Percentiles rank a stretch among this genome's conserved stretches.
Evolutionary conservation across 2,797 vertebrate species (phyloP).

Genomic region (Etheostoma perlongum): DNA sequence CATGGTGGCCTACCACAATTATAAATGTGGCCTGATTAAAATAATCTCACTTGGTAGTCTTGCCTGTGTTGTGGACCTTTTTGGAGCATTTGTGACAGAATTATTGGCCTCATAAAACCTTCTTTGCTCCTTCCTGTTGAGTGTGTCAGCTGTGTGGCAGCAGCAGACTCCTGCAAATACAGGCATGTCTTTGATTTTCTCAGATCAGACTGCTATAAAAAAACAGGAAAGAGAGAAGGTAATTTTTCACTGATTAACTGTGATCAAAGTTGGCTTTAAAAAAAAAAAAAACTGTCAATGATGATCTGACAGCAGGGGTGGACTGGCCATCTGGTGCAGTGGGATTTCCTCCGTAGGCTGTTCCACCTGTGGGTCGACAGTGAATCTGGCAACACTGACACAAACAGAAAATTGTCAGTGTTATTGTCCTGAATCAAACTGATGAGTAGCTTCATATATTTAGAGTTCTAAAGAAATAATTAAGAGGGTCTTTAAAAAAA

Average conservation of each 20-base stretch:
- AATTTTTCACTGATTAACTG: conserved; percentile 32
- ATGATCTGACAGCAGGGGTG: conserved; percentile 24
- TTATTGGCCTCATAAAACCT: background rate
- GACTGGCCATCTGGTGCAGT: conserved; percentile 33
- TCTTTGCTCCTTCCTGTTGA: background rate
- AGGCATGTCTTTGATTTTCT: background rate
- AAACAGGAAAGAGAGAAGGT: conserved; percentile 6
- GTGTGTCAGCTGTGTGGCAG: background rate
- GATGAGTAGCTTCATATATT: background rate
- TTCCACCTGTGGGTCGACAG: conserved; percentile 13
- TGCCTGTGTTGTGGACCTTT: background rate
- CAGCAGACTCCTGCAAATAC: background rate
- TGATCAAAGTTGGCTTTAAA: conserved; percentile 28
- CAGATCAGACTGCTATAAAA: conserved; percentile 3
- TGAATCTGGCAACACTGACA: conserved; percentile 34
- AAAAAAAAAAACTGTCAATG: background rate
- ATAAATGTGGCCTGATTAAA: background rate
- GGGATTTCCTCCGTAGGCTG: conserved; percentile 23
- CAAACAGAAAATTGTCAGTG: conserved; percentile 29
- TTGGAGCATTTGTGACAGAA: background rate
- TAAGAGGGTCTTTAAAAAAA: too few species aligned
- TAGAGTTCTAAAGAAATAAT: too few species aligned
- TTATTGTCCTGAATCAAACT: background rate
- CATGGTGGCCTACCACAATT: background rate
- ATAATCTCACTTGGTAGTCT: background rate